These are phyloP conservation scores for Synchiropus splendidus DNA, from an alignment of 2,113 vertebrate genomes.

Conservation along the genomic window DNA sequence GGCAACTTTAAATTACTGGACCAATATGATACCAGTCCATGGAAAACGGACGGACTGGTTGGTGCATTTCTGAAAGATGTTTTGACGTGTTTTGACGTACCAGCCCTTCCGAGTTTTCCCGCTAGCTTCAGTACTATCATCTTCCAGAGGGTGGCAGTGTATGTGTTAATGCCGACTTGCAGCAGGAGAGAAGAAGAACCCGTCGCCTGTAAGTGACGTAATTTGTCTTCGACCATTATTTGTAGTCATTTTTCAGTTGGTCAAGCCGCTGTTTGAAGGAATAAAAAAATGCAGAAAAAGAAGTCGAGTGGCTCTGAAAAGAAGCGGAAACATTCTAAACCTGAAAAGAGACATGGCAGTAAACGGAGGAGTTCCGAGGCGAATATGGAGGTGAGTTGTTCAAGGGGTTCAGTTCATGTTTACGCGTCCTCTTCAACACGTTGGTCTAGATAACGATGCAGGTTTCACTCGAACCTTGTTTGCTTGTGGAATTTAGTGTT, in stretches of 20 bases:
- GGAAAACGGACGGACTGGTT: too few relatives aligned
- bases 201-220: slow-evolving; percentile 4
- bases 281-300: slow-evolving; percentile 52
- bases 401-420: neutral
- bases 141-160: too few relatives aligned
- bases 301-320: slow-evolving; percentile 56
- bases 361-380: slow-evolving; percentile 46
- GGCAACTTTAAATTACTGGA: too few relatives aligned
- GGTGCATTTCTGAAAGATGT: too few relatives aligned
- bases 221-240: neutral
- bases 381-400: slow-evolving; percentile 32
- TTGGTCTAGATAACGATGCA: too few relatives aligned
- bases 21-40: too few relatives aligned
- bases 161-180: too few relatives aligned
- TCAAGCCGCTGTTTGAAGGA: accelerated
- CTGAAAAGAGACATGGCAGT: slow-evolving; percentile 33
- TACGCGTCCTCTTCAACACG: neutral
- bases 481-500: neutral
- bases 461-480: too few relatives aligned
- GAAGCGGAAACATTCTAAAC: slow-evolving; percentile 54
- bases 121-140: too few relatives aligned
- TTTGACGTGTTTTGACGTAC: too few relatives aligned
- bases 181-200: neutral
- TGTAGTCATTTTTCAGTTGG: neutral
- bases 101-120: too few relatives aligned